Evolutionary conservation across 1,140 invertebrate genomes (phyloP), one percentile per base, ranked within the genome.

Genomic region (Dolichoris vasculosae): DNA sequence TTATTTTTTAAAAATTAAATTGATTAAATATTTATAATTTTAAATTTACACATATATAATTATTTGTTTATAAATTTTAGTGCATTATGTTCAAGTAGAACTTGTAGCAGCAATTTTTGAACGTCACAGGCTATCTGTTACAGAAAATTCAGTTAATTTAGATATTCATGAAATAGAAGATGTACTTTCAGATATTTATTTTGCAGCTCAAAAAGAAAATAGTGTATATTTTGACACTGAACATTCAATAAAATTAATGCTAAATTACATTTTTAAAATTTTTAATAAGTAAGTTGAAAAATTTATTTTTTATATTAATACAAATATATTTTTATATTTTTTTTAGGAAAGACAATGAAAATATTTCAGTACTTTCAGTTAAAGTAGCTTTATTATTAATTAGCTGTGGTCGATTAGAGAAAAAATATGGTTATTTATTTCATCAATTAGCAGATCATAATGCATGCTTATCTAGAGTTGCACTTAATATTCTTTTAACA

Each of bases 371-470:
- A 4, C 89, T 94, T 67, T 93, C 93, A 80, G 91, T 94, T 6
- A 95, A 95, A 92, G 91, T 95, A 71, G 92, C 93, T 71, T 88
- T 96, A 76, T 92, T 93, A 51, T 89, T 95, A 43, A 89, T 95
- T 67, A 94, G 94, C 87, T 92, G 89, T 88, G 93, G 93, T 46
- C 92, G 92, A 87, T 89, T 95, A 35, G 93, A 94, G 89, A 94
- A 95, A 30, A 95, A 95, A 88, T 95, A 95, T 87, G 93, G 93
- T 69, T 95, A 94, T 88, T 93, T 95, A 59, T 95, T 95, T 90
- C 91, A 94, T 84, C 94, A 95, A 87, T 87, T 95, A 64, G 93
- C 94, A 79, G 94, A 95, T 90, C 94, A 94, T 69, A 95, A 95
- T 89, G 94, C 94, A 20, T 95, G 94, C 86, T 91, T 95, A 82